Base-by-base conservation (phyloP, 2,797 vertebrate genomes). In the Hephaestus fuliginosus region DNA sequence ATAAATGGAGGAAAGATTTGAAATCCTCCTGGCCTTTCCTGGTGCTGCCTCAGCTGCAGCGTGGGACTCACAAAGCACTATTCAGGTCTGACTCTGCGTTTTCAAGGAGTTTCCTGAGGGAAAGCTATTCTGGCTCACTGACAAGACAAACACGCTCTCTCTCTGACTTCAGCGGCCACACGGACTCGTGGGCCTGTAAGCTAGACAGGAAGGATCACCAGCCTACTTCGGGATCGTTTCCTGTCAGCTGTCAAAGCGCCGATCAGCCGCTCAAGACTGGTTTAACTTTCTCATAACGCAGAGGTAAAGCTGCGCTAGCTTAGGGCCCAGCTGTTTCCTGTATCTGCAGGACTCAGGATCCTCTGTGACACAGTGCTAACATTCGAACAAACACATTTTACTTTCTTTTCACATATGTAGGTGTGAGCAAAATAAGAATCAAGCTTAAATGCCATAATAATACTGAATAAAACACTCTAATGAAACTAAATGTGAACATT, bases 81-180 rank as follows among this genome's bases (percentile, higher is more conserved):
- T 86, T 84, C 72, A 88, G 76, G 65, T 90, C 89, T 92, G 91
- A 91, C 82, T 76, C 46, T 81, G 90, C 74, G 6, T 86, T 88
- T 94, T 91, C 78, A 80, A 82, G 86, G 88, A 88, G 90, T 92
- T 93, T 93, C 91, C 90, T 88, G 84, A 86, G 86, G 76, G 84
- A 88, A 81, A 77, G 80, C 84, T 88, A 22, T 58, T 83, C 89
- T 91, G 91, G 89, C 90, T 55, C 14, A 9, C 58, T 70, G 86
- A 91, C 91, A 93, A 92, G 53, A 89, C 66, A 88, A 91, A 92
- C 90, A 91, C 18, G 56, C 79, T 80, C 66, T 76, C 66, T 69
- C 73, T 70, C 65, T 48, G 70, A 72, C 58, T 72, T 72, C 76
- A 73, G 48, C 2, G 13, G 69, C 86, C 80, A 80, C 76, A 64